Evolutionary conservation across 2,113 vertebrate genomes (phyloP).

Genomic region (Platichthys stellatus): DNA sequence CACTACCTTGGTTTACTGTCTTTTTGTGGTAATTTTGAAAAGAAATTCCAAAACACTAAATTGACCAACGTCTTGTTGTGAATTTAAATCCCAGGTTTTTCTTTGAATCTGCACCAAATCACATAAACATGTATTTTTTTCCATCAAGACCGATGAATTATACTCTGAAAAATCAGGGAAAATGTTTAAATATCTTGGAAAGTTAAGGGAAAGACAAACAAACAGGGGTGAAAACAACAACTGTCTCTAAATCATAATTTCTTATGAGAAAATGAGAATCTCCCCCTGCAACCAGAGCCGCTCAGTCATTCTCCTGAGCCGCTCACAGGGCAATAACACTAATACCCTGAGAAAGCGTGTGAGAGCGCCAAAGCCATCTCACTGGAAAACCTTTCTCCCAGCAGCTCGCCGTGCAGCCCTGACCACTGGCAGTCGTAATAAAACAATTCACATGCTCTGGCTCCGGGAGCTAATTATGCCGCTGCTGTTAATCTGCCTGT

Average conservation of each 20-base stretch:
- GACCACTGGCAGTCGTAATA: slow-evolving; percentile 44
- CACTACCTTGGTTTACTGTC: too few relatives aligned
- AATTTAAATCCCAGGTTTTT: too few relatives aligned
- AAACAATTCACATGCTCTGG: slow-evolving; percentile 21
- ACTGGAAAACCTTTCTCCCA: neutral
- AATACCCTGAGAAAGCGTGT: slow-evolving; percentile 21
- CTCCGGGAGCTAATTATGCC: slow-evolving; percentile 56
- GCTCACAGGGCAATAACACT: slow-evolving; percentile 31
- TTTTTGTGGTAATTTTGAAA: too few relatives aligned
- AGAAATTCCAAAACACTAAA: too few relatives aligned
- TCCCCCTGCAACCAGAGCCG: slow-evolving; percentile 1
- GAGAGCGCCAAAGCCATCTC: slow-evolving; percentile 16
- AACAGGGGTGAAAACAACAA: too few relatives aligned
- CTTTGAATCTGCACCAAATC: too few relatives aligned
- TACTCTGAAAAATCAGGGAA: too few relatives aligned
- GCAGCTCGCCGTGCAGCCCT: slow-evolving; percentile 17
- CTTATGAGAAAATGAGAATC: neutral
- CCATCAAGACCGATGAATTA: too few relatives aligned
- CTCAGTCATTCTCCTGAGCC: slow-evolving; percentile 11
- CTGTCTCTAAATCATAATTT: neutral
- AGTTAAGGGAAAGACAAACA: too few relatives aligned
- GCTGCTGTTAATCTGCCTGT: slow-evolving; percentile 51
- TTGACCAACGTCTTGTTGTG: too few relatives aligned
- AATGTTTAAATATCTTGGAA: too few relatives aligned
- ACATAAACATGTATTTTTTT: too few relatives aligned